Evolutionary conservation across 2,888 invertebrate genomes (phyloP), one percentile per base, ranked within the genome.

Genomic region (Dasypogon diadema): DNA sequence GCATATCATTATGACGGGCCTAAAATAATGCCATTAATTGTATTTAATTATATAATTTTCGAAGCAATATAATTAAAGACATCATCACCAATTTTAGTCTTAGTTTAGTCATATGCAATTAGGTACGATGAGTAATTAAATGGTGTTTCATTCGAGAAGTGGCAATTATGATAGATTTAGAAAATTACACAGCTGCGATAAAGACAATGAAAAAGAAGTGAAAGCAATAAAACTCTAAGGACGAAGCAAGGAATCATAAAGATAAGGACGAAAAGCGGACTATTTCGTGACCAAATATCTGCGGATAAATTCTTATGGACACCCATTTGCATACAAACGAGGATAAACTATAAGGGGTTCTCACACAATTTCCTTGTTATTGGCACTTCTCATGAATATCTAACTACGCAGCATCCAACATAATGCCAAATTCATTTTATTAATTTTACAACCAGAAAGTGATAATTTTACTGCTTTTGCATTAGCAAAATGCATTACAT

Each of bases 201-300:
- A 34, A 18, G 34, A 21, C 14, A 21, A 63, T 42, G 37, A 42
- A 63, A 63, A 63, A 63, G 37, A 63, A 63, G 63, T 63, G 34
- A 37, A 21, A 18, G 63, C 14, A 63, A 42, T 63, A 63, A 63
- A 63, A 63, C 22, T 42, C 37, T 22, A 63, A 63, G 37, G 63
- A 63, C 37, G 42, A 21, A 60, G 34, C 48, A 63, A 63, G 22
- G 10, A 63, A 21, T 42, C 63, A 37, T 63, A 42, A 63, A 63
- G 63, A 63, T 63, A 63, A 63, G 37, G 63, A 8, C 18, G 42
- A 42, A 63, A 42, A 63, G 63, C 37, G n/a, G 63, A 63, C 63
- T 42, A 42, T 63, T 63, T 42, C 42, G 63, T 42, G 63, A 63
- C 63, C 63, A 63, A 63, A 63, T 42, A 63, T 63, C 63, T 63